Conservation (phyloP, 2,888 invertebrate species). For the Spisula solida region DNA sequence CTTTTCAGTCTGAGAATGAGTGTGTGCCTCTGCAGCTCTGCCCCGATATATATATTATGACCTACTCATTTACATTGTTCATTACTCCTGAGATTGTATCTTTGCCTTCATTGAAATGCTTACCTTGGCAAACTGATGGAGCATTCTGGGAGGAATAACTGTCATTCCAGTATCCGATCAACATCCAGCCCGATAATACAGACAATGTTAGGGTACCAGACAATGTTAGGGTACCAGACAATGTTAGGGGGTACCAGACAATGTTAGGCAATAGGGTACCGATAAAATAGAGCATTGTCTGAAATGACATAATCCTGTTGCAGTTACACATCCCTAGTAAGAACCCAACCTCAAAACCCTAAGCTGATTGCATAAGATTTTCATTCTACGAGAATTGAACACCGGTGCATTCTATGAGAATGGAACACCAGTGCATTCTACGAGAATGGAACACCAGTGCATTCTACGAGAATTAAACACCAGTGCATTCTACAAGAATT, state of each 20-base stretch:
- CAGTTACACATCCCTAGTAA: no score
- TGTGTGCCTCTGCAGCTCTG: neutral
- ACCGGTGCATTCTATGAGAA: no score
- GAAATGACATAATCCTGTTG: neutral
- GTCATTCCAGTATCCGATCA: slow-evolving; percentile 33
- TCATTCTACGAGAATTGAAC: no score
- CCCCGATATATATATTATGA: slow-evolving; percentile 2
- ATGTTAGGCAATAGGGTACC: neutral
- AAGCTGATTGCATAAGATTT: no score
- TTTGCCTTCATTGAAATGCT: neutral
- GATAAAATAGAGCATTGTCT: neutral
- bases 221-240: neutral
- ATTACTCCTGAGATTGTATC: slow-evolving; percentile 43
- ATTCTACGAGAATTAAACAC: no score
- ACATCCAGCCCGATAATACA: neutral
- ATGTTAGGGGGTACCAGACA: no score
- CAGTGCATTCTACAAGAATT: no score
- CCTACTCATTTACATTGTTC: slow-evolving; percentile 38
- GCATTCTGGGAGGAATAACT: slow-evolving; percentile 27
- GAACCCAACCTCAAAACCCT: no score
- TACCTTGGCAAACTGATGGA: slow-evolving; percentile 36
- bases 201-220: neutral
- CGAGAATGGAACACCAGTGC: no score
- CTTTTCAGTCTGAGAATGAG: slow-evolving; percentile 27
- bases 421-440: no score